These are phyloP conservation scores for Chloropsis hardwickii DNA, from an alignment of 2,113 vertebrate genomes.

Conservation along the genomic window DNA sequence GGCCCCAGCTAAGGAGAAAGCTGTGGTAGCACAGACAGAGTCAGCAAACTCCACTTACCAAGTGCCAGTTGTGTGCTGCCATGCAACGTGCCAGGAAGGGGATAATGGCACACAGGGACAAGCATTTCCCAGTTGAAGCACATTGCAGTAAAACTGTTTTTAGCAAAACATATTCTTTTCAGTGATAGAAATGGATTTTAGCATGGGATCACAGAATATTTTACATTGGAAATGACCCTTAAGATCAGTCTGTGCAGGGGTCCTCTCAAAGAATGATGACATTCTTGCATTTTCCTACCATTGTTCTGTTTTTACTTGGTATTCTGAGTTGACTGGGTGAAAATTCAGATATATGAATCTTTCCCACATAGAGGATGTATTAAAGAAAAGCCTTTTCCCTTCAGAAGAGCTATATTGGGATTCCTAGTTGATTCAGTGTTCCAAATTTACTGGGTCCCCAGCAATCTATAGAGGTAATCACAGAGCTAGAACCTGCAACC, in stretches of 20 bases:
- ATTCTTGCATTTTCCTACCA: not conserved
- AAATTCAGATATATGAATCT: not conserved
- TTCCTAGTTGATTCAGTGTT: not conserved
- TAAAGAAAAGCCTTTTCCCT: not conserved
- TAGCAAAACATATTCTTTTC: fast-evolving
- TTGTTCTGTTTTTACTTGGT: not conserved
- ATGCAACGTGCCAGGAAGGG: not conserved
- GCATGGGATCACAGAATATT: not conserved
- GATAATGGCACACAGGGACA: not conserved
- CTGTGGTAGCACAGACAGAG: not conserved
- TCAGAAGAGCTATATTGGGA: not conserved
- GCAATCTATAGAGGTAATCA: not conserved
- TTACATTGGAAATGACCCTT: not conserved
- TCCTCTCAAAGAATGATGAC: not conserved
- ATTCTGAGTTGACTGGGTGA: not conserved
- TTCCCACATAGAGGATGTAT: not conserved
- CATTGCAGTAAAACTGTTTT: not conserved
- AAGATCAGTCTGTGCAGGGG: not conserved
- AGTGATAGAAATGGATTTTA: not conserved
- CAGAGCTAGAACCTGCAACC: not conserved
- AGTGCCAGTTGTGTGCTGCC: not conserved
- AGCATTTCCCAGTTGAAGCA: not conserved
- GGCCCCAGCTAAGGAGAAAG: not conserved
- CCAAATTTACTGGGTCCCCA: not conserved
- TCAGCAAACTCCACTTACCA: not conserved